phyloP scores from a whole-genome alignment of 2,113 vertebrate genomes.

The Ictalurus punctatus region DNA sequence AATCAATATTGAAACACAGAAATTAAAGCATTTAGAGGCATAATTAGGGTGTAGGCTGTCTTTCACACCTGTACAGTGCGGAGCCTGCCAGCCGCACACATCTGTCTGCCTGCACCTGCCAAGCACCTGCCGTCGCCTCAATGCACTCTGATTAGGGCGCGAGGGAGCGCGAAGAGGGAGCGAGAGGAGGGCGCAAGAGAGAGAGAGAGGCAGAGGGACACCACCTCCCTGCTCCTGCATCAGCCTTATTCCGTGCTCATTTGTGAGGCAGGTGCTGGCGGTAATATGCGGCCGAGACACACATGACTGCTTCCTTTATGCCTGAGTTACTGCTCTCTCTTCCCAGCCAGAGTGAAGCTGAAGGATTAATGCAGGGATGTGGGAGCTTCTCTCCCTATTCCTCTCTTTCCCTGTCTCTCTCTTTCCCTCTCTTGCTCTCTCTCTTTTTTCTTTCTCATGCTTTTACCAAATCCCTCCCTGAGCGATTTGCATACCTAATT shows the following conservation, averaged over 20 bases:
- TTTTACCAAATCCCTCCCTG: slow-evolving; percentile 70
- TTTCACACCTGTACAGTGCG: slow-evolving; percentile 95
- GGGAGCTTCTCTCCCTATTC: slow-evolving; percentile 41
- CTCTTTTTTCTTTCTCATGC: slow-evolving; percentile 48
- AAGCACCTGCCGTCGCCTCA: slow-evolving; percentile 97
- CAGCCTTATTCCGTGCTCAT: slow-evolving; percentile 28
- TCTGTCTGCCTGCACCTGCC: slow-evolving; percentile 98
- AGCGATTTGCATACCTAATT: slow-evolving; percentile 76
- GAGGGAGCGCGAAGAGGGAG: slow-evolving; percentile 73
- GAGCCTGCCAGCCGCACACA: slow-evolving; percentile 87
- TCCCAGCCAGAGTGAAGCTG: slow-evolving; percentile 39
- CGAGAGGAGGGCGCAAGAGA: not conserved
- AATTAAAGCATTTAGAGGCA: slow-evolving; percentile 96
- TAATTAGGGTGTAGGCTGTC: slow-evolving; percentile 93
- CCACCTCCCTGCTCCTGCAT: slow-evolving; percentile 20
- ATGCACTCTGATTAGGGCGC: slow-evolving; percentile 99
- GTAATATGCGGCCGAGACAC: slow-evolving; percentile 86
- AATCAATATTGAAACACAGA: slow-evolving; percentile 97
- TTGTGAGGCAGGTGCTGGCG: slow-evolving; percentile 87
- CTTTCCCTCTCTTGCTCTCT: slow-evolving; percentile 54
- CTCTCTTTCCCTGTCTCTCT: slow-evolving; percentile 67
- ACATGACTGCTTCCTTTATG: slow-evolving; percentile 97
- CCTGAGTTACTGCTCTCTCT: slow-evolving; percentile 69
- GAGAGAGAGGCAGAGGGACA: not conserved
- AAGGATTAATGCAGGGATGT: slow-evolving; percentile 68